Percentiles rank a stretch among this genome's conserved stretches.
phyloP scores from a whole-genome alignment of 2,888 invertebrate species.

The Plebejus argus region DNA sequence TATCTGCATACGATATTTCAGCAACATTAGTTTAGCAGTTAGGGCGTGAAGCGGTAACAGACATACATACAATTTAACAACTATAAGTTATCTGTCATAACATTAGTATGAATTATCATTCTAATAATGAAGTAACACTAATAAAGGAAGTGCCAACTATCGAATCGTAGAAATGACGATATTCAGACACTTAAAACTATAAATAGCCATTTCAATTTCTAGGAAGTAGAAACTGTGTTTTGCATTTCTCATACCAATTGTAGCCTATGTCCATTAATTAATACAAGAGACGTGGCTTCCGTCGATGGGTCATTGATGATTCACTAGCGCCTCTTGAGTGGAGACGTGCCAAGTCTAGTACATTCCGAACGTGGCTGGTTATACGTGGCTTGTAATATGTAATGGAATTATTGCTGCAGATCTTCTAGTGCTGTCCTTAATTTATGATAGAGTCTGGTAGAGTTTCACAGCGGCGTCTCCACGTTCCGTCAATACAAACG shows the following conservation, averaged over 20 bases:
- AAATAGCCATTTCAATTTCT: not conserved
- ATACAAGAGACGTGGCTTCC: constrained; percentile 28
- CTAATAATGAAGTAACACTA: not conserved
- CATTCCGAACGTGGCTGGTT: constrained; percentile 29
- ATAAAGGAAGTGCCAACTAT: not conserved
- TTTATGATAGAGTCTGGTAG: not conserved
- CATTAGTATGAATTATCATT: too few species aligned
- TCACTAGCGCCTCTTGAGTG: constrained; percentile 52
- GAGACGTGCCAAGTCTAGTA: constrained; percentile 53
- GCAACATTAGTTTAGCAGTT: too few species aligned
- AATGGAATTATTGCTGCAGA: constrained; percentile 27
- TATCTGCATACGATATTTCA: too few species aligned
- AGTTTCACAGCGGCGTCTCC: not conserved
- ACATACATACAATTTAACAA: too few species aligned
- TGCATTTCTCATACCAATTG: constrained; percentile 23
- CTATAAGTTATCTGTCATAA: too few species aligned
- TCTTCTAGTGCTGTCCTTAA: constrained; percentile 9
- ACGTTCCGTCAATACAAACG: too few species aligned
- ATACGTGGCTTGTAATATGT: not conserved
- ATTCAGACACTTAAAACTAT: not conserved
- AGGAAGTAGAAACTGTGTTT: not conserved
- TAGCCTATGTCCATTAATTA: constrained; percentile 26
- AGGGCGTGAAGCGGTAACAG: too few species aligned
- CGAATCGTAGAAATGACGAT: not conserved
- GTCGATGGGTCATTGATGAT: constrained; percentile 55